These are phyloP conservation scores for Caradrina clavipalpis DNA, from an alignment of 2,888 invertebrate genomes.

Conservation along the genomic window DNA sequence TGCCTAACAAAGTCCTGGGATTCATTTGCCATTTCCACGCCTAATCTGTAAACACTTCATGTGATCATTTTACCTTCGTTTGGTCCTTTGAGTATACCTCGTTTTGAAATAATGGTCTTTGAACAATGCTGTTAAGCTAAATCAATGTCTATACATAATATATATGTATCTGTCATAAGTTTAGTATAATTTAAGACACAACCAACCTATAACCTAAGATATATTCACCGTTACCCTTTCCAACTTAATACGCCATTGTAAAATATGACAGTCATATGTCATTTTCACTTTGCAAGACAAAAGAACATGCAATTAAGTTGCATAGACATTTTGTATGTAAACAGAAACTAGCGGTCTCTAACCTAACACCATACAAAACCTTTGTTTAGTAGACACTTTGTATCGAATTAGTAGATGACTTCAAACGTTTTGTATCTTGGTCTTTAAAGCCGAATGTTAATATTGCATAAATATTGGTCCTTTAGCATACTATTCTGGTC, in stretches of 20 bases:
- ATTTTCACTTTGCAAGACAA: slow-evolving; percentile 12
- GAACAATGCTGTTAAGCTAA: neutral
- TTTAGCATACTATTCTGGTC: neutral
- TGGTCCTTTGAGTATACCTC: slow-evolving; percentile 30
- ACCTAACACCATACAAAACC: neutral
- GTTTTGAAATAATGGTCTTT: slow-evolving; percentile 32
- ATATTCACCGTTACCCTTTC: slow-evolving; percentile 1
- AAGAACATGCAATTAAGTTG: neutral
- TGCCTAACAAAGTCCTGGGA: slow-evolving; percentile 73
- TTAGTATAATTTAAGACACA: neutral
- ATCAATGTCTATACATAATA: too few species aligned
- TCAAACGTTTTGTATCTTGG: neutral
- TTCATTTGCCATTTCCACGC: slow-evolving; percentile 74
- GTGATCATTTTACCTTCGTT: slow-evolving; percentile 48
- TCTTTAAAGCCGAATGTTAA: neutral
- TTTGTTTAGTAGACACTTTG: neutral
- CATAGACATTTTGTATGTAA: slow-evolving; percentile 3
- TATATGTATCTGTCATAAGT: neutral
- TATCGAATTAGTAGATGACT: neutral
- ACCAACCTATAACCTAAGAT: neutral
- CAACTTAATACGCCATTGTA: slow-evolving; percentile 12
- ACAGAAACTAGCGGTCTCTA: neutral
- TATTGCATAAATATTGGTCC: neutral
- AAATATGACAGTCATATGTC: slow-evolving; percentile 24
- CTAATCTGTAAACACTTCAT: slow-evolving; percentile 68